Conservation (phyloP, 2,797 vertebrate species). For the Fistularia commersonii region DNA sequence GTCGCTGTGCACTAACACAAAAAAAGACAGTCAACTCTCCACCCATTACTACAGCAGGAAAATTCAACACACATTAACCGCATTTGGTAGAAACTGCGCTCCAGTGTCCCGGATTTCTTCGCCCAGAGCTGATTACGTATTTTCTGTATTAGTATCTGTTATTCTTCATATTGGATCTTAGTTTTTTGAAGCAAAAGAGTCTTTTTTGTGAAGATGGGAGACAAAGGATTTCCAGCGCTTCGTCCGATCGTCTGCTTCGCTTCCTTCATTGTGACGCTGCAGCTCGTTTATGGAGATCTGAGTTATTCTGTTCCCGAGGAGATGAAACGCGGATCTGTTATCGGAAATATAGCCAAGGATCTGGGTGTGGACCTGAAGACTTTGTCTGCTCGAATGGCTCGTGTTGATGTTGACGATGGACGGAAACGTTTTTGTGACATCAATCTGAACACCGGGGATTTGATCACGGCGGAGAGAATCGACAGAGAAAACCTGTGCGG, state of each 20-base stretch:
- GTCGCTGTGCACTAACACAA: conserved; percentile 3
- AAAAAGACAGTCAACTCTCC: background rate
- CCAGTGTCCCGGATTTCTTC: no score
- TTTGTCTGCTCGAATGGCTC: conserved; percentile 36
- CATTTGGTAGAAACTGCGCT: no score
- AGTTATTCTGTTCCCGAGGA: conserved; percentile 41
- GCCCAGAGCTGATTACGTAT: no score
- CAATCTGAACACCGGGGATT: conserved; percentile 34
- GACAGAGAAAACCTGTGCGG: conserved; percentile 53
- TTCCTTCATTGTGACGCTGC: conserved; percentile 7
- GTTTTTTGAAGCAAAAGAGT: background rate
- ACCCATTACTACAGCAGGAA: background rate
- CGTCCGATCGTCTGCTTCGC: background rate
- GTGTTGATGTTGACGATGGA: conserved; percentile 40
- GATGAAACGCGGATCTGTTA: conserved; percentile 36
- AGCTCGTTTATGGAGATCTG: conserved; percentile 24
- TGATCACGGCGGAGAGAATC: conserved; percentile 36
- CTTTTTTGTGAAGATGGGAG: background rate
- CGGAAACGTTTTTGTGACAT: conserved; percentile 31
- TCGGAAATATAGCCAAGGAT: conserved; percentile 58
- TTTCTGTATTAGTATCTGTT: no score
- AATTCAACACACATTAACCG: background rate
- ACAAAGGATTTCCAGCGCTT: conserved; percentile 1
- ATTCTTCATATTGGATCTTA: background rate
- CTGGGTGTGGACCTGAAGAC: conserved; percentile 34